Evolutionary conservation across 2,797 vertebrate species (phyloP).

Genomic region (Threskiornis aethiopicus): DNA sequence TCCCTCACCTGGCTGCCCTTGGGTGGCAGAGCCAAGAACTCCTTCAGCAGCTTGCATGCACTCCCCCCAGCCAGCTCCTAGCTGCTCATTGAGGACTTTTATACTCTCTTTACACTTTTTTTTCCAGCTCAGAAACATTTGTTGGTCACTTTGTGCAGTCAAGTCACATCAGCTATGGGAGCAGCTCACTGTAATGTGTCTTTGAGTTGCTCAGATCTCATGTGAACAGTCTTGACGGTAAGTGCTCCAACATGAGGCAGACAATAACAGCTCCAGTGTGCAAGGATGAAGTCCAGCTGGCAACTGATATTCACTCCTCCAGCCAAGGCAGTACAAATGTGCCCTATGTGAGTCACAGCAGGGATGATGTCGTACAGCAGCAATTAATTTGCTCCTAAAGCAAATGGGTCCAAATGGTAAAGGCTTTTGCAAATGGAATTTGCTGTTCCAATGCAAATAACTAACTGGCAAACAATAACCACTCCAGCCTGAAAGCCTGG

Average conservation of each 20-base stretch:
- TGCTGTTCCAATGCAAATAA: slow-evolving; percentile 44
- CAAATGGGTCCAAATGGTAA: not conserved
- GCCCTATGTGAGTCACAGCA: not conserved
- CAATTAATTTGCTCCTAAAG: slow-evolving; percentile 39
- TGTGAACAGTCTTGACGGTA: not conserved
- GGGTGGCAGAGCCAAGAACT: not conserved
- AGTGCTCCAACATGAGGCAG: not conserved
- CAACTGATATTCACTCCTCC: not conserved
- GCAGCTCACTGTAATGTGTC: not conserved
- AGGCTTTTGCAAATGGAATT: slow-evolving; percentile 19
- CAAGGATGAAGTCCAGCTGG: slow-evolving; percentile 16
- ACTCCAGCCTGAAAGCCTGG: not conserved
- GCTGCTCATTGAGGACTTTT: not conserved
- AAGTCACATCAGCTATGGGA: not conserved
- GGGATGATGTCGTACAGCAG: not conserved
- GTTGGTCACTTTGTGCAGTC: not conserved
- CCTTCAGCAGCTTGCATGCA: not conserved
- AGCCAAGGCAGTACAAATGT: slow-evolving; percentile 1
- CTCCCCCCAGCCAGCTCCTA: not conserved
- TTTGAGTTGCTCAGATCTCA: not conserved
- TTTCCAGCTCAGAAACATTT: not conserved
- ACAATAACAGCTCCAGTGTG: not conserved
- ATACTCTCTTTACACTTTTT: not conserved
- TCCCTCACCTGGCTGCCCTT: not conserved
- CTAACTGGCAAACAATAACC: slow-evolving; percentile 20